phyloP scores from a whole-genome alignment of 2,113 vertebrate species.

The Zonotrichia leucophrys region DNA sequence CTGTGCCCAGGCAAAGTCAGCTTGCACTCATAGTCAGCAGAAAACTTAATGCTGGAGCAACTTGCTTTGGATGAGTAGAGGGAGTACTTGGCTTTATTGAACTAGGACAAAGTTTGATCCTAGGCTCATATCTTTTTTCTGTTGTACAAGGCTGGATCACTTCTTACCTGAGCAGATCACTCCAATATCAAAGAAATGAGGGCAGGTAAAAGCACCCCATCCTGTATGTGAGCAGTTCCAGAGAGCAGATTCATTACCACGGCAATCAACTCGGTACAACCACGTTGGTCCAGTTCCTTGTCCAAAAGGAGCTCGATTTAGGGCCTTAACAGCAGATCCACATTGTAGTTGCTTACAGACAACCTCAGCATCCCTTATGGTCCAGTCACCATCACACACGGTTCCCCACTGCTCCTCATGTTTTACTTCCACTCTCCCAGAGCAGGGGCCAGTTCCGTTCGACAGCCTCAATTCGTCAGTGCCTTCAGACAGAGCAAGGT shows the following conservation, averaged over 20 bases:
- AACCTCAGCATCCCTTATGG: constrained; percentile 60
- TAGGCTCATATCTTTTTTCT: not conserved
- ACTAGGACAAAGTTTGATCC: not conserved
- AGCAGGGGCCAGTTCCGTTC: constrained; percentile 34
- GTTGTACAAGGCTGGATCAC: not conserved
- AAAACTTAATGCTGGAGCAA: not conserved
- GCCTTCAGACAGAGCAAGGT: constrained; percentile 21
- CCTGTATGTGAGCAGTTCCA: constrained; percentile 66
- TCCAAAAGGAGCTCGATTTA: constrained; percentile 57
- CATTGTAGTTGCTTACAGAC: constrained; percentile 69
- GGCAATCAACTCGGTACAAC: constrained; percentile 65
- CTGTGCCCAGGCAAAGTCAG: not conserved
- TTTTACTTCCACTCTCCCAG: constrained; percentile 72
- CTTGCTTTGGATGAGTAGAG: not conserved
- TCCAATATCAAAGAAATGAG: constrained; percentile 64
- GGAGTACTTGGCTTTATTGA: not conserved
- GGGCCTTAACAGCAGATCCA: constrained; percentile 61
- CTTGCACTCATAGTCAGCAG: not conserved
- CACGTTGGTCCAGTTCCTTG: constrained; percentile 72
- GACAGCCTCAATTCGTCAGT: constrained; percentile 60
- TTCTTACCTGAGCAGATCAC: constrained; percentile 75
- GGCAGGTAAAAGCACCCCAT: constrained; percentile 67
- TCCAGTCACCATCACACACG: constrained; percentile 73
- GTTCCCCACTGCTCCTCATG: constrained; percentile 73
- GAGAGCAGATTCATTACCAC: constrained; percentile 64